Evolutionary conservation across 1,140 invertebrate genomes (phyloP).

Genomic region (Littorina saxatilis): DNA sequence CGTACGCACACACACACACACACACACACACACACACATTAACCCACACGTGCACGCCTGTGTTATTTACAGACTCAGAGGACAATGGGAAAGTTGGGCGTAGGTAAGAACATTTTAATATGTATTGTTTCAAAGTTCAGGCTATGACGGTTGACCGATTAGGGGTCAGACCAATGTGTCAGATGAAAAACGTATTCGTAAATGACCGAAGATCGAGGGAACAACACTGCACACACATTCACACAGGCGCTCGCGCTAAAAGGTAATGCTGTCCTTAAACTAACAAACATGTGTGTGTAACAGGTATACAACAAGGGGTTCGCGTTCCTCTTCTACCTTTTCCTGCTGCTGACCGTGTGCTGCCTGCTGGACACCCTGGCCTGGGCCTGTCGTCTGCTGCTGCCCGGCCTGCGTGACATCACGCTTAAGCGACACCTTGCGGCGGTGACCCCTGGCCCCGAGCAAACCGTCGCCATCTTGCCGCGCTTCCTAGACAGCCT

Average conservation of each 20-base stretch:
- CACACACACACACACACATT: slow-evolving; percentile 3
- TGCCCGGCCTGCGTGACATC: slow-evolving; percentile 7
- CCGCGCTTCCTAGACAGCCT: slow-evolving; percentile 16
- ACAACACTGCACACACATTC: too few relatives aligned
- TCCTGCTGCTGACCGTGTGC: slow-evolving; percentile 14
- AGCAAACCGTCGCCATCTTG: neutral
- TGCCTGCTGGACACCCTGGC: slow-evolving; percentile 3
- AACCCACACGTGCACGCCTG: neutral
- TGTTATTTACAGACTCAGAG: too few relatives aligned
- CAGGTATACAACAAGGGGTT: slow-evolving; percentile 34
- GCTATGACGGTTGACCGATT: too few relatives aligned
- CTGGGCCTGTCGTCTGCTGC: neutral
- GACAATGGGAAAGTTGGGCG: too few relatives aligned
- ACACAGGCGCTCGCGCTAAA: too few relatives aligned
- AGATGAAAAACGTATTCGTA: too few relatives aligned
- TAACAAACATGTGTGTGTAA: too few relatives aligned
- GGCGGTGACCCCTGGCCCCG: neutral
- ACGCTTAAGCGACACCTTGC: slow-evolving; percentile 2
- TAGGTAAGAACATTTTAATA: too few relatives aligned
- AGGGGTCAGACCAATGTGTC: too few relatives aligned
- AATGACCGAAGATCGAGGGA: too few relatives aligned
- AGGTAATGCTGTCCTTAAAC: neutral
- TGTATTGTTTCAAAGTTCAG: too few relatives aligned
- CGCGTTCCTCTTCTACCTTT: slow-evolving; percentile 37
- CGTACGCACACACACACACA: neutral